These are phyloP conservation scores for Eurytoma californica DNA, from an alignment of 2,888 invertebrate genomes.

Conservation along the genomic window DNA sequence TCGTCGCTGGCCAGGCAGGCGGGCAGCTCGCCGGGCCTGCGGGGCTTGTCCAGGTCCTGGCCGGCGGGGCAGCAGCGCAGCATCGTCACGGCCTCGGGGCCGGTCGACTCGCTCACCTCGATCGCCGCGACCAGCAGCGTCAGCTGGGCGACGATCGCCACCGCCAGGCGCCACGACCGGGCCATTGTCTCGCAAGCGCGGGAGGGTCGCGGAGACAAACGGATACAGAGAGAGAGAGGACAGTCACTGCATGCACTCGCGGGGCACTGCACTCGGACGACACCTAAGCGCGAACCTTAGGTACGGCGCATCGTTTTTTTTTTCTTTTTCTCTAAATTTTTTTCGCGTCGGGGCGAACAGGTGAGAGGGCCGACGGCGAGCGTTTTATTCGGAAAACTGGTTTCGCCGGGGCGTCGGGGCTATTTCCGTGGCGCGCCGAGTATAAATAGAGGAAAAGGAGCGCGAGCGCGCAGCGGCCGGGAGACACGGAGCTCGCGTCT, in stretches of 20 bases:
- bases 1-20: conserved; percentile 60
- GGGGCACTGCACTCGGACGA: no score
- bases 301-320: no score
- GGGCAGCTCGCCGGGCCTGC: conserved; percentile 77
- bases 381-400: neutral
- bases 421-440: neutral
- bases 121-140: conserved; percentile 41
- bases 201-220: neutral
- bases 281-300: no score
- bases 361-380: neutral
- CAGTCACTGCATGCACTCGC: neutral
- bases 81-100: conserved; percentile 62
- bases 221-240: neutral
- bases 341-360: neutral
- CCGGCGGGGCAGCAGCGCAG: conserved; percentile 78
- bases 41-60: conserved; percentile 66
- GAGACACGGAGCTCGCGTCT: conserved; percentile 49
- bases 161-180: conserved; percentile 15
- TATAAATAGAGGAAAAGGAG: neutral
- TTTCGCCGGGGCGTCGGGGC: neutral
- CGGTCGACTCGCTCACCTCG: conserved; percentile 19
- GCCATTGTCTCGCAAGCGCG: neutral
- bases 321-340: no score
- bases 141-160: conserved; percentile 43
- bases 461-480: neutral